Conservation (phyloP, 2,888 invertebrate species). For the Bombyx huttoni region DNA sequence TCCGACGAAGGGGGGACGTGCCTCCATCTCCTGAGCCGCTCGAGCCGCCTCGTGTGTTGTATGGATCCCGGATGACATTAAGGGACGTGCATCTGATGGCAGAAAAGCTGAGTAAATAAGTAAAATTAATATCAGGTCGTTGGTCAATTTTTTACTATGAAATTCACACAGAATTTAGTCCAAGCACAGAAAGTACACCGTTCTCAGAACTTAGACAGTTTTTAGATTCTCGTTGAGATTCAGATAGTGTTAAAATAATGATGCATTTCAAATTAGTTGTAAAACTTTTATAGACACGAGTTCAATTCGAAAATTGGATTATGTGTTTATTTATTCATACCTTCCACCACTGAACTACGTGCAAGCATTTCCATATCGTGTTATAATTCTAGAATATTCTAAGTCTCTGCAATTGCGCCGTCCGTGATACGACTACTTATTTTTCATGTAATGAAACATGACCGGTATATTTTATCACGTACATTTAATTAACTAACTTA, state of each 20-base stretch:
- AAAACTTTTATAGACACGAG: slow-evolving; percentile 3
- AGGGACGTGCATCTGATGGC: slow-evolving; percentile 81
- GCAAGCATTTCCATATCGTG: background rate
- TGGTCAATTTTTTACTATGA: background rate
- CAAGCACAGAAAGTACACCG: too few species aligned
- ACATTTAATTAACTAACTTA: too few species aligned
- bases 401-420: background rate
- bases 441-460: too few species aligned
- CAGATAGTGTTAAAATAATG: background rate
- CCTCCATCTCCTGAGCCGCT: slow-evolving; percentile 62
- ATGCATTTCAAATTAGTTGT: background rate
- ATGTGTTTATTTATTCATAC: background rate
- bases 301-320: background rate
- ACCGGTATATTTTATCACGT: too few species aligned
- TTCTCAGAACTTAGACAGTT: too few species aligned
- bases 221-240: too few species aligned
- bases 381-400: background rate
- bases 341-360: background rate
- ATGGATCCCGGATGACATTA: slow-evolving; percentile 85
- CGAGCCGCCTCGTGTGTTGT: slow-evolving; percentile 68
- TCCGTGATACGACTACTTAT: too few species aligned
- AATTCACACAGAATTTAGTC: too few species aligned
- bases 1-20: slow-evolving; percentile 61
- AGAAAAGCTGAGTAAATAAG: slow-evolving; percentile 1
- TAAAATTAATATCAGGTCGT: background rate